These are phyloP conservation scores for Suillia variegata DNA, from an alignment of 2,888 invertebrate species.

Conservation along the genomic window DNA sequence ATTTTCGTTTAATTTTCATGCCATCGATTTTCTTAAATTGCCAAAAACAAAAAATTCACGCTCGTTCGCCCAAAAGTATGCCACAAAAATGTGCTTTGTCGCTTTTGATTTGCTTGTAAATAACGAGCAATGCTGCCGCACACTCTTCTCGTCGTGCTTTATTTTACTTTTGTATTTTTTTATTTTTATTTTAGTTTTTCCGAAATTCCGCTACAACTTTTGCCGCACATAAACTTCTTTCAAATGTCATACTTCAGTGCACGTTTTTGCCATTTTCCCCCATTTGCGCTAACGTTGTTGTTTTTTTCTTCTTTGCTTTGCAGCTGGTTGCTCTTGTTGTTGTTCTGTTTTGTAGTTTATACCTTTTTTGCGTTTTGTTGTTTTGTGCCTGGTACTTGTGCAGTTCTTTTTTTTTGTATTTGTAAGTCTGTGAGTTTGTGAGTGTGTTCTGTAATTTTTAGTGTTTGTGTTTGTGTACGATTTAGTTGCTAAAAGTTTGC, in stretches of 20 bases:
- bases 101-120: too few species aligned
- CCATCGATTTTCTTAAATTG: conserved; percentile 5
- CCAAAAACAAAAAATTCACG: background rate
- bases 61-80: background rate
- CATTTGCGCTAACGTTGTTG: background rate
- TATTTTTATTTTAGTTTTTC: too few species aligned
- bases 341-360: background rate
- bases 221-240: background rate
- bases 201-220: too few species aligned
- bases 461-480: too few species aligned
- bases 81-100: background rate
- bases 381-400: background rate
- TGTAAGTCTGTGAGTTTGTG: background rate
- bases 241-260: conserved; percentile 2
- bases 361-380: background rate
- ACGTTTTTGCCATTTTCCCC: background rate
- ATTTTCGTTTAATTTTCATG: background rate
- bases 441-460: background rate
- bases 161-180: background rate
- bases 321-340: too few species aligned
- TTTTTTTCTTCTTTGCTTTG: background rate
- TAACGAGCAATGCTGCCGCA: background rate
- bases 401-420: background rate
- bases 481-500: too few species aligned
- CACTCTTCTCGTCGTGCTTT: background rate